Conservation (phyloP, 2,888 invertebrate species). For the Callosobruchus maculatus region DNA sequence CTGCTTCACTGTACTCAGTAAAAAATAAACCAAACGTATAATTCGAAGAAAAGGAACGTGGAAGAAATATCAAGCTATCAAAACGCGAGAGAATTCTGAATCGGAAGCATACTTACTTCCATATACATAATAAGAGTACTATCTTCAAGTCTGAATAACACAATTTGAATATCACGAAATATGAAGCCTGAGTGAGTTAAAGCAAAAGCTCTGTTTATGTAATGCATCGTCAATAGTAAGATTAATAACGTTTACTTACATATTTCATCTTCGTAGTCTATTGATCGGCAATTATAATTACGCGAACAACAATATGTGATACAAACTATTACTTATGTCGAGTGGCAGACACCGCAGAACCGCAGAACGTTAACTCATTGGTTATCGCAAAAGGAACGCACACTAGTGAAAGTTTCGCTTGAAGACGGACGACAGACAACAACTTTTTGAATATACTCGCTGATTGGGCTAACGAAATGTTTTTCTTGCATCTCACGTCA, state of each 20-base stretch:
- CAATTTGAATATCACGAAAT: background rate
- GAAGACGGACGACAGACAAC: background rate
- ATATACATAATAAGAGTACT: too few species aligned
- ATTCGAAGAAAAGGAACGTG: too few species aligned
- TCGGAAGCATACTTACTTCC: too few species aligned
- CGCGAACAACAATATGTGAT: background rate
- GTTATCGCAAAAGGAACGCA: conserved; percentile 13
- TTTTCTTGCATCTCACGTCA: background rate
- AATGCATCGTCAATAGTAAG: background rate
- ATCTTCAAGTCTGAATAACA: too few species aligned
- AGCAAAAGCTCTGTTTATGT: background rate
- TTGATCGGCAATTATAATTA: background rate
- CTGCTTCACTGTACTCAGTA: too few species aligned
- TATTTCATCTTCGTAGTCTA: conserved; percentile 15
- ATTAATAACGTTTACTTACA: conserved; percentile 13
- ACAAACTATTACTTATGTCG: background rate
- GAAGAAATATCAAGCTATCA: too few species aligned
- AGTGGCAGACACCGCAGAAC: background rate
- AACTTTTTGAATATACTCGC: background rate
- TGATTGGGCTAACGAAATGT: background rate
- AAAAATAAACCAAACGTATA: too few species aligned
- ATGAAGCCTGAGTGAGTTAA: background rate
- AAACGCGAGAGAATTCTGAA: too few species aligned
- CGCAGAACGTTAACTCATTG: conserved; percentile 14
- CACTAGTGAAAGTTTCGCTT: conserved; percentile 19